Evolutionary conservation across 53 echinoderm and acorn worm species (phyloP), one percentile per base, ranked within the genome.

Genomic region (Holothuria leucospilota): DNA sequence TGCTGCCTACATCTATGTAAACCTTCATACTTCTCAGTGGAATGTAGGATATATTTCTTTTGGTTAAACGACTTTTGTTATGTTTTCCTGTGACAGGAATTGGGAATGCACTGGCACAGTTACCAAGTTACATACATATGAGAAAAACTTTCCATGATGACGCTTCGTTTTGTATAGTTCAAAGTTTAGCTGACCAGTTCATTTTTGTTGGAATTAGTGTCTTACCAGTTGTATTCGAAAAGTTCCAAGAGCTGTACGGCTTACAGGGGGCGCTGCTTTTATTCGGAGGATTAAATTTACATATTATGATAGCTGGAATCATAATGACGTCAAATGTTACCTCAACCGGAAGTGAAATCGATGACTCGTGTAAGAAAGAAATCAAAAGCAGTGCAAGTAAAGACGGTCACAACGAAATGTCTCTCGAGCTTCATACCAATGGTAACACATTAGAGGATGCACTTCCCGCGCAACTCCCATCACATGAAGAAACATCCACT

Each of bases 281-380:
- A 34, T 71, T 71, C 41, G 71, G 71, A 71, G 71, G 71, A 21
- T 39, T 71, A 2, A 71, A 71, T 42, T 41, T 71, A 41, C 38
- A 71, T 71, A 71, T 41, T 16, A 20, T 71, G 20, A 21, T 71
- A 21, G 71, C 39, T 18, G 71, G 71, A 39, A 16, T 71, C n/a
- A 40, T 34, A 20, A 39, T 56, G 56, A 56, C 15, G 18, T 18
- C 15, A 56, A 0, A 16, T 18, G 56, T 16, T 56, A 15, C 56
- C 15, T 18, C 18, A 18, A 56, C 16, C 15, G 56, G 18, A 56
- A 49, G 49, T 49, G 49, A 49, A 49, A 56, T 0, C 15, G 1
- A 56, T 18, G 15, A 56, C 15, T 56, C 56, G 8, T 2, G 56
- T 15, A 18, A 56, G 18, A 18, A 16, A 56, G 56, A 15, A 18